Evolutionary conservation across 2,113 vertebrate species (phyloP), one percentile per base, ranked within the genome.

Genomic region (Platichthys stellatus): DNA sequence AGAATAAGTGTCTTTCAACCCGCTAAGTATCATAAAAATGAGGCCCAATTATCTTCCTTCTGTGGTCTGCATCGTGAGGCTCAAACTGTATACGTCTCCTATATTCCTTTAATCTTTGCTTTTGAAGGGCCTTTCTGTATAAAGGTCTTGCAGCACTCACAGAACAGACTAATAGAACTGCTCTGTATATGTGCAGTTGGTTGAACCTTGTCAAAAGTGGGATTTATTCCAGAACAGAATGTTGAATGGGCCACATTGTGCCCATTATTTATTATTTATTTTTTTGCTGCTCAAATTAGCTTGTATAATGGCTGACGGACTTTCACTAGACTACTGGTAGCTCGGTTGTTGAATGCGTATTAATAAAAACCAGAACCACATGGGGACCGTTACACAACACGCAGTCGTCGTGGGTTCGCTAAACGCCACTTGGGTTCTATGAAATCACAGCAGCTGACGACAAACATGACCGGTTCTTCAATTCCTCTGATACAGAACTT

Each of bases 281-380:
- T 60, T 87, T 84, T 82, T 76, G 74, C 72, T 67, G 59, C 54
- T 85, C 82, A 81, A 76, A 82, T 54, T 63, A 68, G 71, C 83
- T 89, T 73, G 86, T 86, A 87, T 89, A 88, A 89, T 69, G 84
- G 82, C 69, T 85, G 80, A 80, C 79, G 74, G 82, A 86, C 78
- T 88, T 88, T 91, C 65, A 88, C 83, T 78, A 38, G 82, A 83
- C 81, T 90, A 61, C 64, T 53, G 60, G 72, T 68, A 78, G 80
- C 76, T 78, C 61, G 63, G 88, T 77, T 86, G 74, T 84, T 75
- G 62, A 80, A 78, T 78, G 58, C 61, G 69, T 72, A 80, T 80
- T 81, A 77, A 84, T 77, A 63, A 77, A 70, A 86, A 79, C 2
- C 59, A 72, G 23, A 84, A 88, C 75, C 86, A 87, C 83, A 80